A percentile compares a stretch with the other conserved stretches of the same genome.
Conservation (phyloP, 2,797 vertebrate genomes). For the Myotis daubentonii region DNA sequence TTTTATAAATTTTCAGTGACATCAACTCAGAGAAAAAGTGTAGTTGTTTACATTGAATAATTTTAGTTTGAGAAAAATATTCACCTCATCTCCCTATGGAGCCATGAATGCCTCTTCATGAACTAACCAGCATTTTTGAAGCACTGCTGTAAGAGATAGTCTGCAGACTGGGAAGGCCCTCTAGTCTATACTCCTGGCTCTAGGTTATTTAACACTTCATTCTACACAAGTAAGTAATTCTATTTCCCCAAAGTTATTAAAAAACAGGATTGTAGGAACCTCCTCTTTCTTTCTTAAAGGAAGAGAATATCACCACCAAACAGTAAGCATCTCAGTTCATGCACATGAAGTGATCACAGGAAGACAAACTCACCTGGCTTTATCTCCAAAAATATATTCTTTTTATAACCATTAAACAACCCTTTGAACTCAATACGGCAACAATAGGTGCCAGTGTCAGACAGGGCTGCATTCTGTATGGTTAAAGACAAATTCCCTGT, state of each 20-base stretch:
- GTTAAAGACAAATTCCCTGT: conserved; percentile 87
- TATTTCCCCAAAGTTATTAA: not conserved
- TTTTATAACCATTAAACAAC: conserved; percentile 87
- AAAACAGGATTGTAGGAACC: not conserved
- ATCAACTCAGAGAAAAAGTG: not conserved
- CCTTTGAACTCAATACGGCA: conserved; percentile 86
- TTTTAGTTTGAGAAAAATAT: not conserved
- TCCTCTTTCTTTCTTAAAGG: not conserved
- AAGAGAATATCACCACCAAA: not conserved
- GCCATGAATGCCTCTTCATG: not conserved
- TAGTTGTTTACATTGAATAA: not conserved
- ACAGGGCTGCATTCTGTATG: conserved; percentile 75
- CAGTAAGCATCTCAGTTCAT: not conserved
- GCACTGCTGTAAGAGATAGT: not conserved
- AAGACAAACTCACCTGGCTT: conserved; percentile 80
- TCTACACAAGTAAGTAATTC: not conserved
- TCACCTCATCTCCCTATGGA: not conserved
- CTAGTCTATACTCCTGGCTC: not conserved
- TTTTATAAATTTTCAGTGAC: not conserved
- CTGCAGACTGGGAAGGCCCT: not conserved
- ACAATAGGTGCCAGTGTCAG: conserved; percentile 87
- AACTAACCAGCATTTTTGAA: not conserved
- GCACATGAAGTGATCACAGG: not conserved
- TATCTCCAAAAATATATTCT: conserved; percentile 70
- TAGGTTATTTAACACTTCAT: not conserved